Evolutionary conservation across 2,888 invertebrate genomes (phyloP).

Genomic region (Xestia xanthographa): DNA sequence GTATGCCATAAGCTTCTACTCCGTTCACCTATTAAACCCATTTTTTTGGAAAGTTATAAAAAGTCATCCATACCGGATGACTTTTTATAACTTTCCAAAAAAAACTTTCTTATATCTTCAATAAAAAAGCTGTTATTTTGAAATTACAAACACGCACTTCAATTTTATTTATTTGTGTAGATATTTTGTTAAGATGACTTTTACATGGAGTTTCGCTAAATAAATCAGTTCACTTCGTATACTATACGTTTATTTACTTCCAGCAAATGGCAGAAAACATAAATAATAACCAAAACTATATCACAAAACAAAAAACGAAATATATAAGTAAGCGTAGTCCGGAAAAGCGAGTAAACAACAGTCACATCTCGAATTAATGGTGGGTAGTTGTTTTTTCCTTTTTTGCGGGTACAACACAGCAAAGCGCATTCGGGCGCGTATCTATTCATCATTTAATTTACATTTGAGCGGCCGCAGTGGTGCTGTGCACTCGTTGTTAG

Average conservation of each 20-base stretch:
- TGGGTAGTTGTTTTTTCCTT: conserved; percentile 77
- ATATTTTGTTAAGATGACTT: neutral
- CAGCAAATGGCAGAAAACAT: conserved; percentile 10
- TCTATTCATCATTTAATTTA: conserved; percentile 89
- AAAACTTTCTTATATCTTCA: too few relatives aligned
- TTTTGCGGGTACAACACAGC: conserved; percentile 76
- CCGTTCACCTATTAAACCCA: too few relatives aligned
- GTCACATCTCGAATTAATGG: conserved; percentile 80
- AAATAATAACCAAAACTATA: conserved; percentile 60
- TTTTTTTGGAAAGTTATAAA: too few relatives aligned
- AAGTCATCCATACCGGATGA: too few relatives aligned
- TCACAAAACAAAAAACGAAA: conserved; percentile 43
- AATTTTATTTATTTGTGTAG: too few relatives aligned
- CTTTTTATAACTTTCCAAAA: too few relatives aligned
- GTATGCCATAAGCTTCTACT: too few relatives aligned
- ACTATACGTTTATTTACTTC: neutral
- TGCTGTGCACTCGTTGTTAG: conserved; percentile 64
- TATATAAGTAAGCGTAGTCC: conserved; percentile 54
- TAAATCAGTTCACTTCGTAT: neutral
- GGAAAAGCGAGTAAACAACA: conserved; percentile 66
- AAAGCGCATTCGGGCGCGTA: conserved; percentile 82
- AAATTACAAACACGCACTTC: too few relatives aligned
- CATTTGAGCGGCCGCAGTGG: conserved; percentile 81
- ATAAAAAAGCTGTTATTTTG: too few relatives aligned
- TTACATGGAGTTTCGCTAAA: neutral